Percentiles rank a stretch among this genome's conserved stretches.
phyloP scores from a whole-genome alignment of 2,888 invertebrate species.

The Eustalomyia histrio region DNA sequence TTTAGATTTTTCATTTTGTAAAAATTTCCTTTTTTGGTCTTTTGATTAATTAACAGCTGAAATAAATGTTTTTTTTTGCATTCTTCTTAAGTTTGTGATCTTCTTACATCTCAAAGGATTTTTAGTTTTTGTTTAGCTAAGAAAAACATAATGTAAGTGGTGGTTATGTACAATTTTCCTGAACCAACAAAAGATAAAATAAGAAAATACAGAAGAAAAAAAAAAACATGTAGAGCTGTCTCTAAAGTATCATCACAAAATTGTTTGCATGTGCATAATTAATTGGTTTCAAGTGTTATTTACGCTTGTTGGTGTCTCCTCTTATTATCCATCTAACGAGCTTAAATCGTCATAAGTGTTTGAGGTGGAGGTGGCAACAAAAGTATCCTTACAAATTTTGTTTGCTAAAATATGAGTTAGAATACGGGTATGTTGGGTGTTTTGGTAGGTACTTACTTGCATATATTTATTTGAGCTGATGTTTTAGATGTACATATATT shows the following conservation, averaged over 20 bases:
- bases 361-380: not conserved
- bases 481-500: not conserved
- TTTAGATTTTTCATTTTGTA: not conserved
- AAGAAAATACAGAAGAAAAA: not conserved
- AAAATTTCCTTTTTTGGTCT: conserved; percentile 12
- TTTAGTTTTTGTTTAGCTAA: not conserved
- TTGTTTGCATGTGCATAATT: conserved; percentile 42
- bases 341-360: conserved; percentile 1
- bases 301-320: conserved; percentile 13
- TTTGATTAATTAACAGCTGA: conserved; percentile 35
- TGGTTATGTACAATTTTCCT: not conserved
- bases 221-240: conserved; percentile 22
- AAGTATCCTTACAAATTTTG: not conserved
- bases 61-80: not conserved
- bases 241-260: conserved; percentile 46
- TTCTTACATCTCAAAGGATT: conserved; percentile 19
- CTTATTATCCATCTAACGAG: not conserved
- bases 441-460: not conserved
- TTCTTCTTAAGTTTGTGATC: not conserved
- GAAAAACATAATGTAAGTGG: too few species aligned
- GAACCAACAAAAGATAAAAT: conserved; percentile 4
- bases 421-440: not conserved
- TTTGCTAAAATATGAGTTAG: not conserved
- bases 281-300: conserved; percentile 61
- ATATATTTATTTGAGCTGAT: not conserved